Evolutionary conservation across 2,113 vertebrate species (phyloP).

Genomic region (Eolophus roseicapilla): DNA sequence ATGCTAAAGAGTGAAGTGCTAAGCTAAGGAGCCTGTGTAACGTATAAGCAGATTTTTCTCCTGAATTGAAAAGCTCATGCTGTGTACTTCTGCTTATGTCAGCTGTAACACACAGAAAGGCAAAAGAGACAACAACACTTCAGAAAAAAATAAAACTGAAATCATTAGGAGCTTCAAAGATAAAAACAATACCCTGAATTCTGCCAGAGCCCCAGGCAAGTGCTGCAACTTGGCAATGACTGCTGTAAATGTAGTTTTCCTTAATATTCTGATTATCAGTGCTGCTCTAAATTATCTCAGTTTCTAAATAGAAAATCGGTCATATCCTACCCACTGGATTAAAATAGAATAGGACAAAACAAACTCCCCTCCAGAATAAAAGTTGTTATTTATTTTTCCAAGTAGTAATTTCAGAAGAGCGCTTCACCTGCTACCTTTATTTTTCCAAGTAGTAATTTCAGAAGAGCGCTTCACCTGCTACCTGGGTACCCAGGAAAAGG

Average conservation of each 20-base stretch:
- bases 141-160: not conserved
- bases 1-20: not conserved
- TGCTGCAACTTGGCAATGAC: not conserved
- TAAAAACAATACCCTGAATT: not conserved
- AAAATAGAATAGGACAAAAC: not conserved
- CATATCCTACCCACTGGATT: not conserved
- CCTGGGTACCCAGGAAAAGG: not conserved
- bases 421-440: not conserved
- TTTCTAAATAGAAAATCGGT: not conserved
- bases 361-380: not conserved
- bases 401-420: not conserved
- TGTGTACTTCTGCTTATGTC: slow-evolving; percentile 10
- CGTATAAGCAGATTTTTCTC: not conserved
- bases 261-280: not conserved
- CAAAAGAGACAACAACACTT: not conserved
- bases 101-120: not conserved
- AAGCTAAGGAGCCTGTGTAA: not conserved
- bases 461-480: not conserved
- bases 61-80: not conserved
- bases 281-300: not conserved
- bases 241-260: not conserved
- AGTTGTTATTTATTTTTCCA: not conserved
- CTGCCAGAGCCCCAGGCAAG: not conserved
- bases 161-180: not conserved
- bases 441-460: not conserved